phyloP scores from a whole-genome alignment of 2,888 invertebrate species.

The Pterostichus niger region DNA sequence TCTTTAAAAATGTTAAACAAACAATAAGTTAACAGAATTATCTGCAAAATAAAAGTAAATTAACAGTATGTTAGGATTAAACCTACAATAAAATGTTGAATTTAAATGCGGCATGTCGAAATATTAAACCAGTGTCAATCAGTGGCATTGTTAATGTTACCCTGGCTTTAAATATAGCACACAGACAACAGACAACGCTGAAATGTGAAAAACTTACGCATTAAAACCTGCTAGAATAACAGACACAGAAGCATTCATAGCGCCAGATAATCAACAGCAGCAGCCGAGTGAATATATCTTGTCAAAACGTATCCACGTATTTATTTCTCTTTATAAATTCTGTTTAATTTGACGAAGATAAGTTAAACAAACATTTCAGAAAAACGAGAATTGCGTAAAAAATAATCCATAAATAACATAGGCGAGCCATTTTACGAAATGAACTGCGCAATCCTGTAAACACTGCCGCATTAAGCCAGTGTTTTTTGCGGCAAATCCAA shows the following conservation, averaged over 20 bases:
- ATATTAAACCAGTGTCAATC: conserved; percentile 47
- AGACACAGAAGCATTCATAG: conserved; percentile 40
- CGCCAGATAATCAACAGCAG: conserved; percentile 50
- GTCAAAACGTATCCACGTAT: conserved; percentile 56
- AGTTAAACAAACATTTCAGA: conserved; percentile 65
- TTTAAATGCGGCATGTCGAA: conserved; percentile 33
- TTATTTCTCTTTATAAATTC: conserved; percentile 66
- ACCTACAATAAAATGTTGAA: not conserved
- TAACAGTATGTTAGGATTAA: conserved; percentile 13
- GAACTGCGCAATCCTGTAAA: conserved; percentile 66
- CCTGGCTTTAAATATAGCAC: conserved; percentile 41
- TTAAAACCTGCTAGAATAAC: conserved; percentile 49
- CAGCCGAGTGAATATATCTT: conserved; percentile 51
- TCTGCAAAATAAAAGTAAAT: conserved; percentile 25
- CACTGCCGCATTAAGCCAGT: conserved; percentile 59
- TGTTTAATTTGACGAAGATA: conserved; percentile 67
- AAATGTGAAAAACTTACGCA: conserved; percentile 53
- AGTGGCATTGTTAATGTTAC: conserved; percentile 55
- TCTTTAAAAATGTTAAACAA: conserved; percentile 41
- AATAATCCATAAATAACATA: conserved; percentile 63
- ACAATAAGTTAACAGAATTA: conserved; percentile 5
- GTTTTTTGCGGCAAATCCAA: conserved; percentile 63
- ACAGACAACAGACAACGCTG: conserved; percentile 5
- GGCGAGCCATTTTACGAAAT: conserved; percentile 62
- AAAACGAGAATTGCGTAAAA: conserved; percentile 62